Base-by-base conservation (phyloP, 2,797 vertebrate species). In the Simalia tracyae region DNA sequence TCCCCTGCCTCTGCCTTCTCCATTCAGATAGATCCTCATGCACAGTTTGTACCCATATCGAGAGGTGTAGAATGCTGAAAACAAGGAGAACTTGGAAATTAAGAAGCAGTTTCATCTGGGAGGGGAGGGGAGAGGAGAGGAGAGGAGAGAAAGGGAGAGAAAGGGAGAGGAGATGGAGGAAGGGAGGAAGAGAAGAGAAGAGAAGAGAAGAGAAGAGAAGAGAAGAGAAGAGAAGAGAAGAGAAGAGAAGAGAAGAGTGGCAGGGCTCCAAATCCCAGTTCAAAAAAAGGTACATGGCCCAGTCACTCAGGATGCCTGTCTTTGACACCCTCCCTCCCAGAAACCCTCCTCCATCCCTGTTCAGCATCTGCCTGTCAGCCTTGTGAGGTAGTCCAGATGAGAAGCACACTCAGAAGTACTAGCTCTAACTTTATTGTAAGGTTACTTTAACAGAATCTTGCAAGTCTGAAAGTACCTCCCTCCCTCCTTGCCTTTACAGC, bases 21-120 rank as follows among this genome's bases (percentile, higher is more conserved):
- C 98, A 0, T 98, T 97, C 95, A 98, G 96, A 93, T 98, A 98
- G 31, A 98, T 96, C 64, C 98, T 97, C 96, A 98, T 96, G 59
- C 98, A 98, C 87, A 98, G 95, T 93, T 98, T 98, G 95, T 98
- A 98, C 84, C 98, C 98, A 0, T 98, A 98, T 88, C 96, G 98
- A 0, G 98, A 97, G 0, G 98, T 98, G 96, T 98, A 98, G 97
- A 98, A 98, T 15, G 98, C 98, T 98, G 97, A 84, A 97, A 96
- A 85, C 7, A 59, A 56, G 26, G 66, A 88, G 50, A 96, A 90
- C 3, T 0, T 36, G 50, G 57, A 59, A 2, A 14, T 97, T 84
- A 96, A 93, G 4, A 28, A 92, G 8, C 36, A 22, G 1, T 68
- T 54, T 68, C 50, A 19, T 7, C 5, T 31, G 60, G 36, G 19